Evolutionary conservation across 2,113 vertebrate genomes (phyloP).

Genomic region (Enhydra lutris): DNA sequence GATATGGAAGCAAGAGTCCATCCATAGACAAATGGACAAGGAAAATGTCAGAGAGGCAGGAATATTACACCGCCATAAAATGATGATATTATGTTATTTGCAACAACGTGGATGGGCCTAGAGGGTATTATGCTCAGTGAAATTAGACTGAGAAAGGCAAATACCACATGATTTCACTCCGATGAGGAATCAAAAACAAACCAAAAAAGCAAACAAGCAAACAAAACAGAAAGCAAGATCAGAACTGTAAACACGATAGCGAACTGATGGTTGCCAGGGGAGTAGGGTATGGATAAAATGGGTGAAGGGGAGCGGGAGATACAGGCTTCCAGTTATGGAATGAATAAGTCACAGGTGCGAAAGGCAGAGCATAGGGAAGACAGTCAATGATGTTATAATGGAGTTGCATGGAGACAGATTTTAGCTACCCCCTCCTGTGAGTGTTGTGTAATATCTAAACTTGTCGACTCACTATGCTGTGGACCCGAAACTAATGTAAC

Average conservation of each 20-base stretch:
- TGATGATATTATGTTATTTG: neutral
- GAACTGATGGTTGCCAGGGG: neutral
- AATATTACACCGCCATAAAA: neutral
- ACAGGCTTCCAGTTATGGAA: neutral
- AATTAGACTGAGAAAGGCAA: neutral
- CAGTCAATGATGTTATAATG: too few species aligned
- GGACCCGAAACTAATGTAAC: neutral
- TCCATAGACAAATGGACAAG: neutral
- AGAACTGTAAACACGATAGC: neutral
- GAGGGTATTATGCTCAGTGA: neutral
- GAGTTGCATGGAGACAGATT: neutral
- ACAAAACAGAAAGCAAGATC: neutral
- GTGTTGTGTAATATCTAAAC: neutral
- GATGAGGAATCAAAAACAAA: neutral
- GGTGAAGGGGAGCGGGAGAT: neutral
- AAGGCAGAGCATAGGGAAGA: neutral
- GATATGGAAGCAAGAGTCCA: neutral
- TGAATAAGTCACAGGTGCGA: neutral
- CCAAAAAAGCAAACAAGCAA: neutral
- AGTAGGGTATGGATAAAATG: neutral
- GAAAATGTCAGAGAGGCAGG: neutral
- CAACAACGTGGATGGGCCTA: neutral
- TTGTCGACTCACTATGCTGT: neutral
- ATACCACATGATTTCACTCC: neutral
- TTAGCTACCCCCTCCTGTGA: rapidly evolving